phyloP scores from a whole-genome alignment of 2,113 vertebrate genomes.

The Xyrauchen texanus region DNA sequence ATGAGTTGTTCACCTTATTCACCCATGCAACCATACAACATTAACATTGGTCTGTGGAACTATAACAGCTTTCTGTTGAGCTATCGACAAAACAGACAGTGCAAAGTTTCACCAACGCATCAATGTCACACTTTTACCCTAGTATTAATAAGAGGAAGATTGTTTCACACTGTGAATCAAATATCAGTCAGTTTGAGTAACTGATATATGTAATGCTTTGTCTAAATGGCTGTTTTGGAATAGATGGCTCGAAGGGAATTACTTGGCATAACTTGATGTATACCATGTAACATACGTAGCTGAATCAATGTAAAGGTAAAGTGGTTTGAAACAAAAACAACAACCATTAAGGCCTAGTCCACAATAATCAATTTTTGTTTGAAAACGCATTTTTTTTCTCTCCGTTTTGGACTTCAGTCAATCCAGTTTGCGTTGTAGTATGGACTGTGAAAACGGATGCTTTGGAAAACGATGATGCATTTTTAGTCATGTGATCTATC shows the following conservation, averaged over 20 bases:
- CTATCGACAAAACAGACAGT: conserved; percentile 21
- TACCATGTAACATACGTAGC: background rate
- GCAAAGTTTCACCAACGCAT: conserved; percentile 34
- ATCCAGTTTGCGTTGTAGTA: too few species aligned
- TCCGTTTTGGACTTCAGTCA: too few species aligned
- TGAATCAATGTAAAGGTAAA: background rate
- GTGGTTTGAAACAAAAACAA: background rate
- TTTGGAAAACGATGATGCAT: too few species aligned
- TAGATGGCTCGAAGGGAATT: conserved; percentile 9
- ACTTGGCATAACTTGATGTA: background rate
- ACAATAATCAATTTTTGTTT: too few species aligned
- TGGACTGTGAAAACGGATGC: too few species aligned
- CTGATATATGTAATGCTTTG: background rate
- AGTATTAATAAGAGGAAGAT: conserved; percentile 12
- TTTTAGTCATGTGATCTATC: too few species aligned
- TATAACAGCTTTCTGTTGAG: conserved; percentile 23
- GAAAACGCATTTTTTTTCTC: too few species aligned
- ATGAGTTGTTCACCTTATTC: too few species aligned
- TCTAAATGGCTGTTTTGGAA: conserved; percentile 23
- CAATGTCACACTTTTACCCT: conserved; percentile 1
- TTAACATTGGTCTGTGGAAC: conserved; percentile 9
- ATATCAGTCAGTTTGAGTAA: background rate
- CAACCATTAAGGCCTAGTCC: too few species aligned
- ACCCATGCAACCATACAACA: conserved; percentile 15
- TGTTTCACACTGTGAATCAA: background rate